Conservation (phyloP, 1,140 invertebrate genomes). For the Pseudomyrmex gracilis region DNA sequence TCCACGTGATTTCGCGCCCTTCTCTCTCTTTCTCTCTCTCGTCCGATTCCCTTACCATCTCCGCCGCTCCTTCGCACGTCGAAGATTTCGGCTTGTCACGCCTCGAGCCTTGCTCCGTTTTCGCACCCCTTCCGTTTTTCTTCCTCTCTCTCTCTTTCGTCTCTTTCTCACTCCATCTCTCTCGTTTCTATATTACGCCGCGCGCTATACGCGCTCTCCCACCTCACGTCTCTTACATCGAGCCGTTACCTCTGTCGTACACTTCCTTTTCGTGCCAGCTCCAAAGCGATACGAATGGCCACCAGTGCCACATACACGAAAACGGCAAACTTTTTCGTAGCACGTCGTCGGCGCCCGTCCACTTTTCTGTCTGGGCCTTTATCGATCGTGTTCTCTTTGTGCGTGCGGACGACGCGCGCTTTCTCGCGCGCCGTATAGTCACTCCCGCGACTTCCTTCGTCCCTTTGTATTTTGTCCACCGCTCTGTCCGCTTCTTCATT, state of each 20-base stretch:
- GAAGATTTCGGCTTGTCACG: slow-evolving; percentile 72
- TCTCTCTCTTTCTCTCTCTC: neutral
- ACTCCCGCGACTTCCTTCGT: neutral
- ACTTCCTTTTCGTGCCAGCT: slow-evolving; percentile 54
- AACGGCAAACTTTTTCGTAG: slow-evolving; percentile 64
- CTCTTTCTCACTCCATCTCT: slow-evolving; percentile 25
- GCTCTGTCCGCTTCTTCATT: neutral
- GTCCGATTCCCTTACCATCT: neutral
- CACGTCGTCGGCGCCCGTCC: slow-evolving; percentile 12
- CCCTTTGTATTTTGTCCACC: slow-evolving; percentile 4
- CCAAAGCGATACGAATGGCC: slow-evolving; percentile 70
- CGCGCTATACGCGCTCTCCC: neutral
- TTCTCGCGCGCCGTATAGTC: slow-evolving; percentile 17
- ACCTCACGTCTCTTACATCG: slow-evolving; percentile 14
- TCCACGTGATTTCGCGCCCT: slow-evolving; percentile 64
- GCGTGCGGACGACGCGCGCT: slow-evolving; percentile 31
- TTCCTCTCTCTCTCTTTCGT: neutral
- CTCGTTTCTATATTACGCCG: slow-evolving; percentile 57
- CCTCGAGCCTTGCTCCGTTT: slow-evolving; percentile 4
- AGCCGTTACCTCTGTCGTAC: slow-evolving; percentile 7
- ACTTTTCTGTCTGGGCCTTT: slow-evolving; percentile 29
- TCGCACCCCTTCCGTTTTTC: slow-evolving; percentile 1
- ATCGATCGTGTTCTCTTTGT: slow-evolving; percentile 59
- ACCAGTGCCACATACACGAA: slow-evolving; percentile 35
- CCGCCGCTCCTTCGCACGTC: slow-evolving; percentile 7